Conservation (phyloP, 2,797 vertebrate genomes). For the Atherinosoma microstoma region DNA sequence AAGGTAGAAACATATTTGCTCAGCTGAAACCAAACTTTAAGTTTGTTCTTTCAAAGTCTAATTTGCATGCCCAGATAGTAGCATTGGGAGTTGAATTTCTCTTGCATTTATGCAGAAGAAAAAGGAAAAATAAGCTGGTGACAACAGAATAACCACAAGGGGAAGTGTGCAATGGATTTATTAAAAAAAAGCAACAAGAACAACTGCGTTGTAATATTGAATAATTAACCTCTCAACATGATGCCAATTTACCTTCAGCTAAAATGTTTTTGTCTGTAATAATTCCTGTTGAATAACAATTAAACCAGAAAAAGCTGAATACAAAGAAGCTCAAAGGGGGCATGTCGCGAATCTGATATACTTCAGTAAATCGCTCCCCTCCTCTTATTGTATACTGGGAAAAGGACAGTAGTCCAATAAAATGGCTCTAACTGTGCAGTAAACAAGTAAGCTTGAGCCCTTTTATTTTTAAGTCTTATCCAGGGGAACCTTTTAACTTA, state of each 20-base stretch:
- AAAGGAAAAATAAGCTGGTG: not conserved
- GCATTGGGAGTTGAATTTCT: not conserved
- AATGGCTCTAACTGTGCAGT: not conserved
- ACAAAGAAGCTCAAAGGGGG: not conserved
- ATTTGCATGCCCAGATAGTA: not conserved
- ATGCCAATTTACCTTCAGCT: not conserved
- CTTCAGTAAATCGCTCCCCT: not conserved
- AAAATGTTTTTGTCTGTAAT: not conserved
- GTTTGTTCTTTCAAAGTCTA: not conserved
- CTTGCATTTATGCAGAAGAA: not conserved
- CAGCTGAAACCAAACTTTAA: not conserved
- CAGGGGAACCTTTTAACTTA: conserved; percentile 50
- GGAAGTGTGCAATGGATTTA: not conserved
- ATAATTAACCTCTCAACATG: not conserved
- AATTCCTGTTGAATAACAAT: not conserved
- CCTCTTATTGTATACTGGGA: not conserved
- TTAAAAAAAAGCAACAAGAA: not conserved
- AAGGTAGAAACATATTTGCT: conserved; percentile 9
- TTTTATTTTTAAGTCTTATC: conserved; percentile 48
- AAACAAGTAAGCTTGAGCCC: not conserved
- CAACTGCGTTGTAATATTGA: not conserved
- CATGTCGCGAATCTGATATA: not conserved
- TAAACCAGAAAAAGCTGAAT: not conserved
- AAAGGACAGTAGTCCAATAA: not conserved
- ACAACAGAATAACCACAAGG: not conserved